Base-by-base conservation (phyloP, 2,888 invertebrate species). In the Pandemis cinnamomeana region DNA sequence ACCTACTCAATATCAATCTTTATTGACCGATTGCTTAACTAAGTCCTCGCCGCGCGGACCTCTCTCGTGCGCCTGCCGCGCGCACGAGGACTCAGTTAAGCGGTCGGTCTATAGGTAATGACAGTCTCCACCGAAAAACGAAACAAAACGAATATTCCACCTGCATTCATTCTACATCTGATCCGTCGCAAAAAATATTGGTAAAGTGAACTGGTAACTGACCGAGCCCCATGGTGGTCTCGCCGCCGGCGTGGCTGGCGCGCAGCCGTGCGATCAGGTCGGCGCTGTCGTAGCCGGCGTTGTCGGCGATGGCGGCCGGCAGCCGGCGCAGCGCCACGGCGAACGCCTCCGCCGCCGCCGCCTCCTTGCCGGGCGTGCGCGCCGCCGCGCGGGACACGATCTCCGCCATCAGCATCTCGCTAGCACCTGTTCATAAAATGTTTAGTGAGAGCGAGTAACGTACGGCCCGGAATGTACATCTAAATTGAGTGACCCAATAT, bases 251-350 rank as follows among this genome's bases (percentile, higher is more conserved):
- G 89, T 99, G 99, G 8, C 96, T 96, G 8, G 99, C 99, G 78
- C 99, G 95, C 76, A 99, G 95, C 81, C 98, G 96, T n/a, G 98
- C 97, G 72, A 99, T 95, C 77, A 99, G 95, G 83, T 99, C 98
- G 0, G 99, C 98, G 62, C 99, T 99, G 94, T 99, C 99, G 88
- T 98, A 99, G 75, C 99, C 99, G 75, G 98, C 99, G 93, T 99
- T 99, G 91, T 99, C 99, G 53, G 99, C 99, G 78, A 99, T 99
- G 72, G 98, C 98, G 36, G 98, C 98, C 0, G 99, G 99, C 81
- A 99, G 94, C 82, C 98, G 96, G 76, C 97, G 95, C 63, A 99
- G 95, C 20, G 99, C 99, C 66, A 92, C 86, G 46, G 98, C 98
- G 94, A 98, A 99, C 0, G 99, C 96, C 91, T 99, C 99, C 95